Conservation (phyloP, 2,113 vertebrate genomes). For the Corythornis cristatus region DNA sequence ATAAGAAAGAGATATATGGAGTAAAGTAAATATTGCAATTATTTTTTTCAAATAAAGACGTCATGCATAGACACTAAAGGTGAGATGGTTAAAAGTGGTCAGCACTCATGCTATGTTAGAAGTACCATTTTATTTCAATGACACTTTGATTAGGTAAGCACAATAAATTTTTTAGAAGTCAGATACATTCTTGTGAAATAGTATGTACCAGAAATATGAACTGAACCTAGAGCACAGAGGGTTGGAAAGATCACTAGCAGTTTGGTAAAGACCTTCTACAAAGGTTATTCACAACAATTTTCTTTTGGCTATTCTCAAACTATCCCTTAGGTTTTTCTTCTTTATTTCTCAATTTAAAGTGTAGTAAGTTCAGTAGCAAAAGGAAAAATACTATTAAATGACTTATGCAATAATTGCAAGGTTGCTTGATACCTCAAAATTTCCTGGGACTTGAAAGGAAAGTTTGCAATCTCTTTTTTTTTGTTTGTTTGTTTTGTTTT, state of each 20-base stretch:
- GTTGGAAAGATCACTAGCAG: background rate
- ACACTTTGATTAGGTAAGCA: background rate
- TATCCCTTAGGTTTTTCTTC: background rate
- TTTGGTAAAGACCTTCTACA: background rate
- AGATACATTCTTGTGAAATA: background rate
- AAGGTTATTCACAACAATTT: rapidly evolving
- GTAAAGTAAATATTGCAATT: background rate
- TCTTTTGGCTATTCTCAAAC: background rate
- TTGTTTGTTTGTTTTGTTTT: background rate
- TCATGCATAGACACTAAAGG: rapidly evolving
- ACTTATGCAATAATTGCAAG: background rate
- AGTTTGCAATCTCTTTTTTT: background rate
- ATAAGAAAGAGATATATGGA: background rate
- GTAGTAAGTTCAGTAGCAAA: background rate
- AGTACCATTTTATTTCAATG: background rate
- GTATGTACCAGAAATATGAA: background rate
- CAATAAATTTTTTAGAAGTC: background rate
- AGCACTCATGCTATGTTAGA: background rate
- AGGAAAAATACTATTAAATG: background rate
- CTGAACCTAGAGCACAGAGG: background rate
- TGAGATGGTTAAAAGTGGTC: background rate
- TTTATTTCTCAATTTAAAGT: background rate
- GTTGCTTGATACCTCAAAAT: background rate
- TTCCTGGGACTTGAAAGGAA: background rate
- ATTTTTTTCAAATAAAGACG: background rate